Evolutionary conservation across 2,797 vertebrate species (phyloP).

Genomic region (Sebastes paucispinis): DNA sequence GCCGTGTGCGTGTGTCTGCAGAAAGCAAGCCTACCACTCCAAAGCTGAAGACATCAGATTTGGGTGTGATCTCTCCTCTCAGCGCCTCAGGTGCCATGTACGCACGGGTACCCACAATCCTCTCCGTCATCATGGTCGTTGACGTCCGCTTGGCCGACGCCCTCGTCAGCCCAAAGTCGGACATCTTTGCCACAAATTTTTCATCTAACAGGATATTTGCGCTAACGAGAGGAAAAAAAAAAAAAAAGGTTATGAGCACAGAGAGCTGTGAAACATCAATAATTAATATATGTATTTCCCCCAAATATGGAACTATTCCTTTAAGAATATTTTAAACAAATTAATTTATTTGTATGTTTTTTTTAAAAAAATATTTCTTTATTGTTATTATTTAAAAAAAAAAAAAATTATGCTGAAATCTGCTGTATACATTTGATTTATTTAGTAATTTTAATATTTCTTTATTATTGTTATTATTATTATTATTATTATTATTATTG

Average conservation of each 20-base stretch:
- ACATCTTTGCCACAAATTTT: constrained; percentile 88
- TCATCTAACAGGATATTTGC: constrained; percentile 94
- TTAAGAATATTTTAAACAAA: background rate
- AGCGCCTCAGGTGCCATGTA: constrained; percentile 98
- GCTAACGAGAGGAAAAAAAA: constrained; percentile 66
- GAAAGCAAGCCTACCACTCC: constrained; percentile 87
- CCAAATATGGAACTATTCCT: background rate
- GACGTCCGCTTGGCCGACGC: constrained; percentile 84
- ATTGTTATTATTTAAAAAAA: too few relatives aligned
- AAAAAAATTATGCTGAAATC: too few relatives aligned
- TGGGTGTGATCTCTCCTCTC: constrained; percentile 93
- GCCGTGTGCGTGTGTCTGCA: background rate
- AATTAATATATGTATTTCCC: background rate
- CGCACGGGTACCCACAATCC: constrained; percentile 92
- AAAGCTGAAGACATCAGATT: constrained; percentile 96
- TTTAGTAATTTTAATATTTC: too few relatives aligned
- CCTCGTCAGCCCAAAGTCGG: constrained; percentile 95
- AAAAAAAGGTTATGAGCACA: background rate
- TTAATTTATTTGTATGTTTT: too few relatives aligned
- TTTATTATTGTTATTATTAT: too few relatives aligned
- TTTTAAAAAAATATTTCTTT: too few relatives aligned
- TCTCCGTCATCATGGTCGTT: constrained; percentile 91
- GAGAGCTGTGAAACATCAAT: background rate
- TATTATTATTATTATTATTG: too few relatives aligned
- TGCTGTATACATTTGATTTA: too few relatives aligned